Evolutionary conservation across 2,113 vertebrate species (phyloP).

Genomic region (Genyomyrus donnyi): DNA sequence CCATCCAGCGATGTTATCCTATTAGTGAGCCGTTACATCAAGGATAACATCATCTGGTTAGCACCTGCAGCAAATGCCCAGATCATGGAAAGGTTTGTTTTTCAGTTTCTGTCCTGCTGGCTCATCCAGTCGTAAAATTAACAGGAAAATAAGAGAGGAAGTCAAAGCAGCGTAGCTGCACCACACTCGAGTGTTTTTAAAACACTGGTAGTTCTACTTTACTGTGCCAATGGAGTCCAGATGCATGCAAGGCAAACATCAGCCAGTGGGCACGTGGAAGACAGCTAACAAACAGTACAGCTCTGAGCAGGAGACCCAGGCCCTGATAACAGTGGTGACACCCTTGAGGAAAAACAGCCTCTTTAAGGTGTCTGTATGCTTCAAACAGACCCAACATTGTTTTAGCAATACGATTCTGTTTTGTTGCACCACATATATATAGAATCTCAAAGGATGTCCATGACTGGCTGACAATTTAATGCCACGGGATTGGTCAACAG

Average conservation of each 20-base stretch:
- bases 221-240: neutral
- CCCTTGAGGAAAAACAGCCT: neutral
- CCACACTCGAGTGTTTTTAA: neutral
- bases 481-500: neutral
- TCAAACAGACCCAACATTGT: neutral
- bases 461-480: neutral
- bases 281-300: neutral
- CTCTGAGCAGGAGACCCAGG: neutral
- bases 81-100: neutral
- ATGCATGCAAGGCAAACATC: neutral
- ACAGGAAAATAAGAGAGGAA: neutral
- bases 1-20: neutral
- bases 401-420: neutral
- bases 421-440: neutral
- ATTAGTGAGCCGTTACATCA: neutral
- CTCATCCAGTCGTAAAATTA: neutral
- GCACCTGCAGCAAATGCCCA: neutral
- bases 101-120: neutral
- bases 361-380: neutral
- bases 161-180: neutral
- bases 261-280: neutral
- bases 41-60: neutral
- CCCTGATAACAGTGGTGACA: neutral
- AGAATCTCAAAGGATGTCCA: neutral
- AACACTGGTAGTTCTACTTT: neutral